Percentiles rank a stretch among this genome's conserved stretches.
These are phyloP conservation scores for Venusia cambrica DNA, from an alignment of 2,888 invertebrate species.

Conservation along the genomic window DNA sequence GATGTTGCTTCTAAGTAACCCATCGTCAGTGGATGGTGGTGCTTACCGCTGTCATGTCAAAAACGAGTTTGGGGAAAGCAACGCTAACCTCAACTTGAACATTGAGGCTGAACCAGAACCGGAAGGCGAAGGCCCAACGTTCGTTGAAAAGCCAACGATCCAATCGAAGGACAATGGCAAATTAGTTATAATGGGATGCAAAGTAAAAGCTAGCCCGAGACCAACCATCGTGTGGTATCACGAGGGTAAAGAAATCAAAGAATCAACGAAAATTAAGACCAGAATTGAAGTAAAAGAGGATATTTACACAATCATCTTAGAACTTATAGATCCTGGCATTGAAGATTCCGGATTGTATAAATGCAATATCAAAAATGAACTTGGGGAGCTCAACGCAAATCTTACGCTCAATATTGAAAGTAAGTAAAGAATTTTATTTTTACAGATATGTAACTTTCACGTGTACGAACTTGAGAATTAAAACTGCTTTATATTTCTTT, in stretches of 20 bases:
- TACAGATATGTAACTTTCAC: background rate
- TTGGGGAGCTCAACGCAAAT: constrained; percentile 98
- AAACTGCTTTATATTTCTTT: constrained; percentile 28
- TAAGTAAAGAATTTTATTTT: constrained; percentile 69
- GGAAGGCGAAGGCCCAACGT: constrained; percentile 96
- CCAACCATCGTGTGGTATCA: constrained; percentile 78
- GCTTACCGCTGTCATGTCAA: constrained; percentile 93
- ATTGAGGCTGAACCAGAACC: constrained; percentile 98
- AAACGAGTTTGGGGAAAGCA: constrained; percentile 97
- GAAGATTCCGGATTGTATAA: constrained; percentile 99
- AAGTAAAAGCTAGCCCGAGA: constrained; percentile 74
- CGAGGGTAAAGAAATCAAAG: constrained; percentile 84
- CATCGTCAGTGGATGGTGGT: constrained; percentile 79
- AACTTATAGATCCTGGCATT: constrained; percentile 93
- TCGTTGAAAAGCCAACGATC: constrained; percentile 94
- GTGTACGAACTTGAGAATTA: too few species aligned
- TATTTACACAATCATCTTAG: constrained; percentile 92
- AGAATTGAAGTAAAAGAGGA: constrained; percentile 89
- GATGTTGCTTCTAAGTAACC: constrained; percentile 82
- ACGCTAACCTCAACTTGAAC: constrained; percentile 97
- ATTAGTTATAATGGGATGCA: constrained; percentile 75
- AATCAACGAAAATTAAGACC: constrained; percentile 90
- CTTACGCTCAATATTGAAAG: constrained; percentile 98
- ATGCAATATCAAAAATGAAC: constrained; percentile 97
- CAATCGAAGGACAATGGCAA: constrained; percentile 85